phyloP scores from a whole-genome alignment of 2,888 invertebrate species.

The Gisinianus flammeolus region DNA sequence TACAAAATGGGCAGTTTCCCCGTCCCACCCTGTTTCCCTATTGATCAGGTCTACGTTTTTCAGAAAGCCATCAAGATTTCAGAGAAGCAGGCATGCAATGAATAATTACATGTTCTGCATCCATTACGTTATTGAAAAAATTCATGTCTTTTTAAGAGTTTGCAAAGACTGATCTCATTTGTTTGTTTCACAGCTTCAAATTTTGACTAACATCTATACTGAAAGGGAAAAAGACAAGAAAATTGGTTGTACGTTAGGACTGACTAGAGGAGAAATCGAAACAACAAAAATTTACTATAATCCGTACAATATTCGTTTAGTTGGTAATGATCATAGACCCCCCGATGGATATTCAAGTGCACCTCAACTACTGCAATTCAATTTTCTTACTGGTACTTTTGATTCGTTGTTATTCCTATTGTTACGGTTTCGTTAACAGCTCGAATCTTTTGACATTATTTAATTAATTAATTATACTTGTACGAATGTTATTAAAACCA shows the following conservation, averaged over 20 bases:
- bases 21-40: conserved; percentile 23
- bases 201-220: conserved; percentile 5
- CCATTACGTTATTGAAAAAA: too few relatives aligned
- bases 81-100: too few relatives aligned
- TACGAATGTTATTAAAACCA: too few relatives aligned
- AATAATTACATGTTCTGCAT: too few relatives aligned
- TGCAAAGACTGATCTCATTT: too few relatives aligned
- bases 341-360: neutral
- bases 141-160: too few relatives aligned
- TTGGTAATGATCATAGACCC: conserved; percentile 11
- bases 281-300: conserved; percentile 2
- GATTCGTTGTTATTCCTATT: too few relatives aligned
- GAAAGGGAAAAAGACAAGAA: conserved; percentile 2
- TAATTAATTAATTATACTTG: neutral
- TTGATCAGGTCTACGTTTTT: conserved; percentile 21
- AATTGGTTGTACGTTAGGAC: conserved; percentile 19
- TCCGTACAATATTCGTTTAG: neutral
- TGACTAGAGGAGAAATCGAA: neutral
- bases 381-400: neutral
- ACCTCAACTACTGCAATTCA: neutral
- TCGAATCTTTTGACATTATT: neutral
- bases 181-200: too few relatives aligned
- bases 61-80: too few relatives aligned
- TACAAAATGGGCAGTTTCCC: conserved; percentile 22
- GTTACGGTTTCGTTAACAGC: neutral